Percentiles rank a stretch among this genome's conserved stretches.
These are phyloP conservation scores for Tridacna gigas DNA, from an alignment of 2,888 invertebrate genomes.

Conservation along the genomic window DNA sequence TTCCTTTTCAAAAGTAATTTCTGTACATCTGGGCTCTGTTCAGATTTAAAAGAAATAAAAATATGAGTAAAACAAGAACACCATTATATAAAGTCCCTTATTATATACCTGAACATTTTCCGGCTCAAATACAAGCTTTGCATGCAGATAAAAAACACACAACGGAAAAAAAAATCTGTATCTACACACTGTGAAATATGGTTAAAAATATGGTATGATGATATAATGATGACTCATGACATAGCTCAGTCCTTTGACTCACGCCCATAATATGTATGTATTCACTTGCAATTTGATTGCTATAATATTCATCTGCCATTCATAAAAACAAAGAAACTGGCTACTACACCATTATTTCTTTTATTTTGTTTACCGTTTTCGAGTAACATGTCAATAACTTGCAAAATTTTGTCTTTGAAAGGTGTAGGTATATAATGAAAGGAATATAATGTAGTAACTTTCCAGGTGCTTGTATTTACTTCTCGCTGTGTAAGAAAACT, in stretches of 20 bases:
- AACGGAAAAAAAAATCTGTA: not conserved
- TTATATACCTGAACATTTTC: not conserved
- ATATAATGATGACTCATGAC: not conserved
- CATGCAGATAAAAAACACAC: not conserved
- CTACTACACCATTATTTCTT: too few species aligned
- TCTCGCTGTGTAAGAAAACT: not conserved
- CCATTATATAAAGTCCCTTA: not conserved
- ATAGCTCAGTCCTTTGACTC: too few species aligned
- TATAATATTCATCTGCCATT: not conserved
- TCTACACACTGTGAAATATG: not conserved
- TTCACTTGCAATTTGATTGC: too few species aligned
- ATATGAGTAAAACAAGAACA: too few species aligned
- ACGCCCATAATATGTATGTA: too few species aligned
- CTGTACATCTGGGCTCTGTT: conserved; percentile 22
- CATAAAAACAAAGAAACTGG: too few species aligned
- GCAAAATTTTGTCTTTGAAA: not conserved
- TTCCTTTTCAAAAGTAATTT: not conserved
- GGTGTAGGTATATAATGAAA: not conserved
- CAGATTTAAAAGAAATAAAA: too few species aligned
- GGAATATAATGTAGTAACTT: not conserved
- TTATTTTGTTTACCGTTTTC: not conserved
- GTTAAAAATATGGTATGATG: not conserved
- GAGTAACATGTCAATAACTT: not conserved
- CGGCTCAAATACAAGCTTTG: not conserved
- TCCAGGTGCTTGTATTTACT: not conserved